Base-by-base conservation (phyloP, 1,140 invertebrate species). In the Phymorhynchus buccinoides region DNA sequence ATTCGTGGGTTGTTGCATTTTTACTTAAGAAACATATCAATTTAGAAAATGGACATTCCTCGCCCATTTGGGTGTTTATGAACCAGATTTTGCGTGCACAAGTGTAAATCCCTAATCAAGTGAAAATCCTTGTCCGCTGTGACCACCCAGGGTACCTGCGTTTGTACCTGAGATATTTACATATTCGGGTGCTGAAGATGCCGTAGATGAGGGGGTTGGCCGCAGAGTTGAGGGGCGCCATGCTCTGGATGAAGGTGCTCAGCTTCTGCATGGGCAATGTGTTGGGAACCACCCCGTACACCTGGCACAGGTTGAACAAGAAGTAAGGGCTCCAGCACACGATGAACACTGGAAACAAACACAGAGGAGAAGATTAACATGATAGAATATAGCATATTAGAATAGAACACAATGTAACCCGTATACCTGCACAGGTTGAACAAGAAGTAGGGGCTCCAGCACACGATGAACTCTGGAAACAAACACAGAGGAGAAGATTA, bases 131-230 rank as follows among this genome's bases (percentile, higher is more conserved):
- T n/a, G n/a, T n/a, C n/a, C n/a, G n/a, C n/a, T n/a, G n/a, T n/a
- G n/a, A n/a, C n/a, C n/a, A n/a, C n/a, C n/a, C n/a, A n/a, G n/a
- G n/a, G n/a, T n/a, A n/a, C n/a, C n/a, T n/a, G n/a, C n/a, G n/a
- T n/a, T n/a, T n/a, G n/a, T 94, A 97, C 97, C 96, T 96, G 86
- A 98, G 94, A 88, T 96, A 96, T 88, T 96, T 94, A 93, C 97
- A 98, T 84, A 98, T 96, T 88, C 97, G 95, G 22, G 97, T 98
- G 35, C 89, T 91, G 93, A 99, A 99, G 82, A 98, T 95, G 91
- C 97, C 98, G 94, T 98, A 99, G 88, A 99, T 99, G 30, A 99
- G 94, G 0, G 98, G 98, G 94, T 99, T 99, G 22, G 97, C 97
- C 0, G 97, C 97, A 0, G 97, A 97, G 94, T 99, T 99, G 16